Evolutionary conservation across 2,888 invertebrate species (phyloP).

Genomic region (Euplexia lucipara): DNA sequence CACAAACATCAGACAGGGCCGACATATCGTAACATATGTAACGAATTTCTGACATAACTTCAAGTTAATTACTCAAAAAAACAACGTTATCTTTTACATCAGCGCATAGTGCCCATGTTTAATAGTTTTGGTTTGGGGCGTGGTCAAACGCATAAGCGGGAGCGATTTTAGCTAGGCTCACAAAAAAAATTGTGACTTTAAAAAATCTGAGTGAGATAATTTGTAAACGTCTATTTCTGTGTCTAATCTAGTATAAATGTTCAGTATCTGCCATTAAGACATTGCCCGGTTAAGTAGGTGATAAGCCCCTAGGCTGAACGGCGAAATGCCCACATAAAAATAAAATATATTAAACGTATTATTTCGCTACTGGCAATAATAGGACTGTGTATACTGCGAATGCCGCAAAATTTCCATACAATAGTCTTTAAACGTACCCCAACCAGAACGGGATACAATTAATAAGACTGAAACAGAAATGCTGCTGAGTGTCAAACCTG

Average conservation of each 20-base stretch:
- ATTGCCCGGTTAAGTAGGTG: too few relatives aligned
- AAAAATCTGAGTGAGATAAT: not conserved
- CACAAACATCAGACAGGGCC: constrained; percentile 17
- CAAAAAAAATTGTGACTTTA: not conserved
- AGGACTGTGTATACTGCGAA: too few relatives aligned
- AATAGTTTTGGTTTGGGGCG: constrained; percentile 65
- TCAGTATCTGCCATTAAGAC: too few relatives aligned
- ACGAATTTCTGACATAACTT: constrained; percentile 63
- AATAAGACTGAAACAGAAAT: constrained; percentile 9
- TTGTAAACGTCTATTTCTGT: too few relatives aligned
- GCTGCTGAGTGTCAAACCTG: constrained; percentile 5
- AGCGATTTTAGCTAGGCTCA: constrained; percentile 57
- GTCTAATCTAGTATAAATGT: too few relatives aligned
- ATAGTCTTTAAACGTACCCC: not conserved
- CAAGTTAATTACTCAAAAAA: constrained; percentile 78
- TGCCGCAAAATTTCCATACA: too few relatives aligned
- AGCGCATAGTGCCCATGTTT: constrained; percentile 70
- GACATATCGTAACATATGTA: constrained; percentile 40
- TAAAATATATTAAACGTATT: too few relatives aligned
- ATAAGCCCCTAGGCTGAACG: too few relatives aligned
- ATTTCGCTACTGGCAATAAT: too few relatives aligned
- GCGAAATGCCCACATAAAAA: too few relatives aligned
- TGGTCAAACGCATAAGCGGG: constrained; percentile 54
- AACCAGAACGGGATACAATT: not conserved
- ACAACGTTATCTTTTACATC: constrained; percentile 75